Percentiles rank a stretch among this genome's conserved stretches.
Evolutionary conservation across 2,797 vertebrate genomes (phyloP).

Genomic region (Otolemur crassicaudatus): DNA sequence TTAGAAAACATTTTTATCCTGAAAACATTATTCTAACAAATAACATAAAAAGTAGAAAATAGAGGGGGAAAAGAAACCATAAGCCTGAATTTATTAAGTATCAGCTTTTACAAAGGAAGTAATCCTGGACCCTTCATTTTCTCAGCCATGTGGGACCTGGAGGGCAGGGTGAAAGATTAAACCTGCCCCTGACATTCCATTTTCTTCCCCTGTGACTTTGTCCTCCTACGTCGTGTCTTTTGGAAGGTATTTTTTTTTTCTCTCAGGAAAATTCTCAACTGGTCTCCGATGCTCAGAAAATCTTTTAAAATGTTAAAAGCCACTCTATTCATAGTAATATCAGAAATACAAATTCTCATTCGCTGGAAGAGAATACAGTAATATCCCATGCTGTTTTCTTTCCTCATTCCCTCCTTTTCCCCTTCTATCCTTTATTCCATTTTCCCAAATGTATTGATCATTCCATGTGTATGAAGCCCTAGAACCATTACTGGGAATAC

Average conservation of each 20-base stretch:
- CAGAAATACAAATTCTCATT: neutral
- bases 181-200: neutral
- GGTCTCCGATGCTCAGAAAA: neutral
- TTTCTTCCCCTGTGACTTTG: neutral
- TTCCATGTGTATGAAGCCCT: neutral
- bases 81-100: neutral
- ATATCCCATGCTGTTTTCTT: neutral
- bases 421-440: neutral
- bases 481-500: neutral
- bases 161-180: neutral
- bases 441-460: neutral
- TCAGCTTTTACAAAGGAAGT: neutral
- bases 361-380: neutral
- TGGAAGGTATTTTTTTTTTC: neutral
- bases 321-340: neutral
- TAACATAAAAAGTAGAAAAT: neutral
- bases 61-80: neutral
- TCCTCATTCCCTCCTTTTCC: neutral
- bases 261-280: neutral
- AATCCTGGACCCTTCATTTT: neutral
- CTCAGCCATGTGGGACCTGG: neutral
- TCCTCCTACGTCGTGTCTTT: accelerated
- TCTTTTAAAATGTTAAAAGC: neutral
- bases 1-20: neutral
- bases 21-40: neutral